Evolutionary conservation across 2,888 invertebrate species (phyloP).

Genomic region (Piscicola geometra): DNA sequence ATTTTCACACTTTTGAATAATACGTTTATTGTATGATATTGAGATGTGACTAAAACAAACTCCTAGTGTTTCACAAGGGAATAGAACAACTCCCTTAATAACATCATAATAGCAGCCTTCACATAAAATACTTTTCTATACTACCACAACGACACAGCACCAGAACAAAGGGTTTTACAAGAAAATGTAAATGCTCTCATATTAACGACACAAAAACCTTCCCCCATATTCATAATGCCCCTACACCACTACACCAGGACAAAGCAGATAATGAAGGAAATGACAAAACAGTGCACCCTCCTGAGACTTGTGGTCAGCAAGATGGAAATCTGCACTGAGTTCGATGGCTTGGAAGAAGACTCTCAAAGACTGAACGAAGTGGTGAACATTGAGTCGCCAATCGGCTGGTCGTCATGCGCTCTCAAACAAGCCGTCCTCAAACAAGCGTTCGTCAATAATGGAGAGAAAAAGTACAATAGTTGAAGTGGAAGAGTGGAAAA

Average conservation of each 20-base stretch:
- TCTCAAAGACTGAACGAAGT: not conserved
- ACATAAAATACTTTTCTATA: not conserved
- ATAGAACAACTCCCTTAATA: not conserved
- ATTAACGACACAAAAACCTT: too few species aligned
- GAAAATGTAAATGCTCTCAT: too few species aligned
- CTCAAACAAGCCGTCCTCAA: slow-evolving; percentile 39
- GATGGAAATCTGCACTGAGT: slow-evolving; percentile 87
- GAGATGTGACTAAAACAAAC: too few species aligned
- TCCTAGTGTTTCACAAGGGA: too few species aligned
- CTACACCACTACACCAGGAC: too few species aligned
- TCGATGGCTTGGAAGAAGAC: slow-evolving; percentile 78
- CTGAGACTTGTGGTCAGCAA: slow-evolving; percentile 69
- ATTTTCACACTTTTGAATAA: too few species aligned
- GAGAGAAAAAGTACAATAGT: too few species aligned
- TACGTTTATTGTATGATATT: too few species aligned
- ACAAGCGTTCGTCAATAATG: slow-evolving; percentile 37
- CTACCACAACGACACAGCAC: not conserved
- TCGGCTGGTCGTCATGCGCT: slow-evolving; percentile 41
- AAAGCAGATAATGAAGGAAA: slow-evolving; percentile 65
- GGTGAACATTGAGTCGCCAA: not conserved
- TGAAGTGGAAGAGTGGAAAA: too few species aligned
- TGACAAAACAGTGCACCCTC: slow-evolving; percentile 73
- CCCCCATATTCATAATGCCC: too few species aligned
- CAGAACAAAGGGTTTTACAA: too few species aligned
- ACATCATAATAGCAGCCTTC: not conserved